Percentiles rank a stretch among this genome's conserved stretches.
phyloP scores from a whole-genome alignment of 2,113 vertebrate species.

The Osmerus mordax region DNA sequence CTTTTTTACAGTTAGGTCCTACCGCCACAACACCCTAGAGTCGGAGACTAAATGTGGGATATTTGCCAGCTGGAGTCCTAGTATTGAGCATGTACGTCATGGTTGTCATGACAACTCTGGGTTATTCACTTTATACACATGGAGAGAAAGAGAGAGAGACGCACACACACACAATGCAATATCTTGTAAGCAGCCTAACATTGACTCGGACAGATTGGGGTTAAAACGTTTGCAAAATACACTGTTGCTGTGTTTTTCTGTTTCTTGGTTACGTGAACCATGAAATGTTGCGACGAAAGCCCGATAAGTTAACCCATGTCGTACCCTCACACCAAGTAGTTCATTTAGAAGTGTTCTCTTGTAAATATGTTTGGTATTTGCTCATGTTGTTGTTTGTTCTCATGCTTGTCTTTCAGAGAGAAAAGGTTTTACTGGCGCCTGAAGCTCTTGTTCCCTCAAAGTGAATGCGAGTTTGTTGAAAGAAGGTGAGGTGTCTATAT shows the following conservation, averaged over 20 bases:
- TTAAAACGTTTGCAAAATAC: constrained; percentile 41
- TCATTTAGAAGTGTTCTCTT: background rate
- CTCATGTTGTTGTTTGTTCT: constrained; percentile 41
- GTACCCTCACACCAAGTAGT: background rate
- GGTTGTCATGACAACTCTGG: constrained; percentile 42
- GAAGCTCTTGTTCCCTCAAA: constrained; percentile 89
- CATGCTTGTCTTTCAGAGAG: constrained; percentile 71
- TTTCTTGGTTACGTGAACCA: constrained; percentile 23
- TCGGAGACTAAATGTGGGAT: constrained; percentile 51
- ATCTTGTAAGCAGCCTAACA: constrained; percentile 44
- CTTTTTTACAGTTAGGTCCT: constrained; percentile 26
- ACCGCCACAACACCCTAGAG: constrained; percentile 45
- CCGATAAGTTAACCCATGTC: background rate
- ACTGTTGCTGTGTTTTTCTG: constrained; percentile 43
- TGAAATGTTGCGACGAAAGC: constrained; percentile 9
- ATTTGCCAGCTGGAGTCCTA: constrained; percentile 63
- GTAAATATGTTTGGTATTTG: background rate
- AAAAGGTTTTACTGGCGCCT: constrained; percentile 89
- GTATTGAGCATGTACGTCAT: constrained; percentile 63
- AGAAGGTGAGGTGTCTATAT: constrained; percentile 76
- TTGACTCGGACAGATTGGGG: constrained; percentile 43
- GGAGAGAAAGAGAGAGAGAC: constrained; percentile 21
- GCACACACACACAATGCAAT: constrained; percentile 13
- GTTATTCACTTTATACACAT: constrained; percentile 26
- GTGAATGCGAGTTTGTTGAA: constrained; percentile 78